Conservation (phyloP, 2,113 vertebrate species). For the Elaphurus davidianus region DNA sequence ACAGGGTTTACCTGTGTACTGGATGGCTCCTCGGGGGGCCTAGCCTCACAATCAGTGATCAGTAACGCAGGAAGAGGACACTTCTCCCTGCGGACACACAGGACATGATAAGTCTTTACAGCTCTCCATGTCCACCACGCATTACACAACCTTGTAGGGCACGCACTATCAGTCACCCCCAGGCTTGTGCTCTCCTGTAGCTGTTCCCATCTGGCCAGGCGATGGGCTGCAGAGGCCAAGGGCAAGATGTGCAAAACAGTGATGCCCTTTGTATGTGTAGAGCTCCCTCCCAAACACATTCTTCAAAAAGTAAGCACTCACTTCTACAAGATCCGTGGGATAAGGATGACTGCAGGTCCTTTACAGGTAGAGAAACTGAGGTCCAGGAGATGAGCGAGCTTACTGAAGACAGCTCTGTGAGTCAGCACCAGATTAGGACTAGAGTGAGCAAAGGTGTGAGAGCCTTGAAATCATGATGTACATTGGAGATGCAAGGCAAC, state of each 20-base stretch:
- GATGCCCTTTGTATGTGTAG: not conserved
- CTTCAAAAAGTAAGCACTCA: not conserved
- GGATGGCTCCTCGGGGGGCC: not conserved
- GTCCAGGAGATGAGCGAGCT: not conserved
- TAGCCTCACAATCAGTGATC: not conserved
- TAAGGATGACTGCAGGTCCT: not conserved
- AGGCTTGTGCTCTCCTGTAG: not conserved
- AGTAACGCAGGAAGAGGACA: not conserved
- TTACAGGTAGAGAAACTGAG: not conserved
- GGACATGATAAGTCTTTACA: not conserved
- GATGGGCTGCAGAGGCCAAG: not conserved
- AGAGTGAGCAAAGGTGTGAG: not conserved
- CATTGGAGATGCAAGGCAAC: not conserved
- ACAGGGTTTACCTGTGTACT: not conserved
- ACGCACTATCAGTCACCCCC: not conserved
- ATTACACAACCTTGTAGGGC: not conserved
- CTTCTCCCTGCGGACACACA: not conserved
- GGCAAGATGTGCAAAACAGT: not conserved
- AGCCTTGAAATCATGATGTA: not conserved
- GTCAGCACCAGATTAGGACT: not conserved
- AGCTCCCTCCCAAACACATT: not conserved
- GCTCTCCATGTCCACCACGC: not conserved
- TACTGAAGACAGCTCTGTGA: not conserved
- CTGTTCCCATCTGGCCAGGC: conserved; percentile 8
- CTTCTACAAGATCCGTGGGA: not conserved